Percentiles rank a stretch among this genome's conserved stretches.
phyloP scores from a whole-genome alignment of 2,113 vertebrate species.

The Ageneiosus marmoratus region DNA sequence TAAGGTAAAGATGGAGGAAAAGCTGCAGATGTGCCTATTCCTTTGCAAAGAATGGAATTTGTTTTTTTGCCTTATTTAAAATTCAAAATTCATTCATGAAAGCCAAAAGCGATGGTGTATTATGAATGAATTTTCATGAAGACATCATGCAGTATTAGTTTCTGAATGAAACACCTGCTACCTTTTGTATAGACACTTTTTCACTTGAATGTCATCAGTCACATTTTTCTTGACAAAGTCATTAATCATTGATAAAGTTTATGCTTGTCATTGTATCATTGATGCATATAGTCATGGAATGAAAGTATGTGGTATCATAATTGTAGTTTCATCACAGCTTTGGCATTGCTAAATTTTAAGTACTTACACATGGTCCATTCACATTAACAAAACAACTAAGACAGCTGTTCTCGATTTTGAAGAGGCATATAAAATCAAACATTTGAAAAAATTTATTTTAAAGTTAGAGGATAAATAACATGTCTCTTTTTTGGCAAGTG shows the following conservation, averaged over 20 bases:
- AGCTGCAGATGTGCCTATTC: not conserved
- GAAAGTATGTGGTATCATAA: not conserved
- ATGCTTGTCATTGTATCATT: not conserved
- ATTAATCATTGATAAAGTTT: not conserved
- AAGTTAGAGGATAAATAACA: not conserved
- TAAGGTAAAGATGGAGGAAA: not conserved
- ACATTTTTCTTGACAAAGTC: not conserved
- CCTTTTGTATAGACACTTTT: not conserved
- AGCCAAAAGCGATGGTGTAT: not conserved
- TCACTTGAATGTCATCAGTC: not conserved
- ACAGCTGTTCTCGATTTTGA: not conserved
- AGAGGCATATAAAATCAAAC: not conserved
- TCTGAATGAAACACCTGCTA: not conserved
- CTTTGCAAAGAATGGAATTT: not conserved
- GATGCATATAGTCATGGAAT: not conserved
- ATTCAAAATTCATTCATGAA: not conserved
- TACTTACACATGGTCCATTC: not conserved
- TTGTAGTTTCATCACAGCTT: not conserved
- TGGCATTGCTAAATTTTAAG: not conserved
- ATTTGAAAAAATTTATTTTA: not conserved
- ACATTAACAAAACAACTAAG: not conserved
- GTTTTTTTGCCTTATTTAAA: constrained; percentile 5
- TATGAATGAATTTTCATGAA: not conserved
- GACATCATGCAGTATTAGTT: not conserved
- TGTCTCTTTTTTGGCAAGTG: too few relatives aligned